Percentiles rank a stretch among this genome's conserved stretches.
Evolutionary conservation across 2,888 invertebrate genomes (phyloP).

Genomic region (Eupithecia abbreviata): DNA sequence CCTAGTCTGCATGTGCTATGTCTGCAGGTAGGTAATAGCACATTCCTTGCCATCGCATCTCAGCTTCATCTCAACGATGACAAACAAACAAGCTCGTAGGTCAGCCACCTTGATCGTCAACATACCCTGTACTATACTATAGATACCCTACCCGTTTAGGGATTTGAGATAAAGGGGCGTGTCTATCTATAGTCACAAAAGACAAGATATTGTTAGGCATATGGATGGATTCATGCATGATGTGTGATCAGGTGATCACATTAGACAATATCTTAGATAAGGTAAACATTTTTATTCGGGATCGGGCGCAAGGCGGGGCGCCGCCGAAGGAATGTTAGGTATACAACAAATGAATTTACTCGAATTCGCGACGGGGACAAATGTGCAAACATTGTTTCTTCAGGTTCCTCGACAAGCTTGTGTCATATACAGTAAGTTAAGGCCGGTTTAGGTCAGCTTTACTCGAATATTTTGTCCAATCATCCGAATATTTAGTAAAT

Average conservation of each 20-base stretch:
- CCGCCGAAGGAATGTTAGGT: too few relatives aligned
- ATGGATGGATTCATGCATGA: too few relatives aligned
- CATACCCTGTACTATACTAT: background rate
- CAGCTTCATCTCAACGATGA: background rate
- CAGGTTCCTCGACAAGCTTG: background rate
- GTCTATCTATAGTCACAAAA: background rate
- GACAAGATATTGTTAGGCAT: too few relatives aligned
- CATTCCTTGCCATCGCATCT: background rate
- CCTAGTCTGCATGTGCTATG: background rate
- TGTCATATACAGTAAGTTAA: background rate
- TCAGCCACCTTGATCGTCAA: background rate
- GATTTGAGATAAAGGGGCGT: background rate
- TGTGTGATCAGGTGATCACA: too few relatives aligned
- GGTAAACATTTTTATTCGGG: too few relatives aligned
- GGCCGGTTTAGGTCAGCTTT: too few relatives aligned
- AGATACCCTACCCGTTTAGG: background rate
- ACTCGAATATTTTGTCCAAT: background rate
- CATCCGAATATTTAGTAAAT: background rate
- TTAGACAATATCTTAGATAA: too few relatives aligned
- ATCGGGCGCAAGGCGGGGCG: too few relatives aligned
- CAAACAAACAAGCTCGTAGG: background rate
- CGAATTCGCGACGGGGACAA: too few relatives aligned
- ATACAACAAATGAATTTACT: too few relatives aligned
- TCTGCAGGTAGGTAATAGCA: background rate
- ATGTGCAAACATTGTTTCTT: background rate